Conservation (phyloP, 2,888 invertebrate species). For the Rhodophaea formosa region DNA sequence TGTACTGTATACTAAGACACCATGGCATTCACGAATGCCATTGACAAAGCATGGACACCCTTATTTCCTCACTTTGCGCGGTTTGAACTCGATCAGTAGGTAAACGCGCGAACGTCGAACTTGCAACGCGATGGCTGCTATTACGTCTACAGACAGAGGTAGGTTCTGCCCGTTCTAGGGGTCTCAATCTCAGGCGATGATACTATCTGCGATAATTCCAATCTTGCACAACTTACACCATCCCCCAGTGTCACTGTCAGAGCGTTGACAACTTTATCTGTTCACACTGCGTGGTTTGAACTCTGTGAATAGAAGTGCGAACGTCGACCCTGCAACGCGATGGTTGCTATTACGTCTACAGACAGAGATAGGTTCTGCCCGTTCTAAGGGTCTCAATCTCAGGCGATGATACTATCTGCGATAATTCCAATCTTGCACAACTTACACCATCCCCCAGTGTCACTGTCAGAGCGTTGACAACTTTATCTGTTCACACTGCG, state of each 20-base stretch:
- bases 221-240: conserved; percentile 17
- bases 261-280: conserved; percentile 60
- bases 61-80: conserved; percentile 54
- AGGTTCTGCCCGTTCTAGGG: too few relatives aligned
- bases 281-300: conserved; percentile 46
- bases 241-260: conserved; percentile 38
- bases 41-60: conserved; percentile 51
- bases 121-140: conserved; percentile 6
- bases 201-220: too few relatives aligned
- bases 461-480: conserved; percentile 50
- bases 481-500: conserved; percentile 55
- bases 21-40: conserved; percentile 33
- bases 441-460: conserved; percentile 30
- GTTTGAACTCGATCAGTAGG: conserved; percentile 43
- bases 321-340: conserved; percentile 33
- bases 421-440: neutral
- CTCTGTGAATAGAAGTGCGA: conserved; percentile 39
- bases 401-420: too few relatives aligned
- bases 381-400: too few relatives aligned
- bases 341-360: neutral
- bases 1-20: too few relatives aligned
- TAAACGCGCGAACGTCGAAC: conserved; percentile 40
- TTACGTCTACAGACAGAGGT: too few relatives aligned
- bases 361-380: too few relatives aligned
- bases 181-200: too few relatives aligned